phyloP scores from a whole-genome alignment of 2,888 invertebrate species.

The Neelides folsomi region DNA sequence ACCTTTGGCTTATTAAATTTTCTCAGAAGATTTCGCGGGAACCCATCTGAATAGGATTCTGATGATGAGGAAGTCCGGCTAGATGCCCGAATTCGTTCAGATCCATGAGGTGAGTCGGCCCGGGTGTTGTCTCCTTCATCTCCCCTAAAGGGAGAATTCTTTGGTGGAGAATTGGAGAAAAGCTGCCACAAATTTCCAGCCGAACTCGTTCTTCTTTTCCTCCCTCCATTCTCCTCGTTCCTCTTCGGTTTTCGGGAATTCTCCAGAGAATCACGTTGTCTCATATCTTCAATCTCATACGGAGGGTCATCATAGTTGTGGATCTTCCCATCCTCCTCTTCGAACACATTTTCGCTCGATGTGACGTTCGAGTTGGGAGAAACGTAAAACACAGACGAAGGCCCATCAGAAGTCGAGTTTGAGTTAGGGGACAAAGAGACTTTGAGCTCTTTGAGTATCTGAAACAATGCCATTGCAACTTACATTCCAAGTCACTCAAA shows the following conservation, averaged over 20 bases:
- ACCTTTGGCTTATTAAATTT: constrained; percentile 4
- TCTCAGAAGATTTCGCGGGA: constrained; percentile 4
- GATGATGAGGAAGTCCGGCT: constrained; percentile 11
- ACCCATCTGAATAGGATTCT: constrained; percentile 9
- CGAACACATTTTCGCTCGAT: not conserved
- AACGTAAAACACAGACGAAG: constrained; percentile 8
- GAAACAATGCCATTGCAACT: constrained; percentile 3
- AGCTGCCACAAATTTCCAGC: constrained; percentile 5
- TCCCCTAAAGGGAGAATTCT: not conserved
- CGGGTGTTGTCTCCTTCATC: constrained; percentile 2
- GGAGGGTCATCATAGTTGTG: constrained; percentile 8
- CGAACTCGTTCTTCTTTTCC: not conserved
- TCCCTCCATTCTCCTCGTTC: not conserved
- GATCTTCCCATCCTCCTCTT: not conserved
- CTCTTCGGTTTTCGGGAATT: not conserved
- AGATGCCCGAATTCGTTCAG: constrained; percentile 4
- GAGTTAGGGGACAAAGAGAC: constrained; percentile 5
- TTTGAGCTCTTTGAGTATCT: constrained; percentile 7
- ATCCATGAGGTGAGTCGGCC: not conserved
- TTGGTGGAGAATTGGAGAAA: not conserved
- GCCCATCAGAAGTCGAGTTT: not conserved
- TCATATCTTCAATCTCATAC: constrained; percentile 1
- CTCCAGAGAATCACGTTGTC: not conserved
- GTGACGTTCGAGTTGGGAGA: not conserved
- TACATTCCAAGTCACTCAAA: no score